Percentiles rank a stretch among this genome's conserved stretches.
Conservation (phyloP, 2,797 vertebrate species). For the Arctocebus calabarensis region DNA sequence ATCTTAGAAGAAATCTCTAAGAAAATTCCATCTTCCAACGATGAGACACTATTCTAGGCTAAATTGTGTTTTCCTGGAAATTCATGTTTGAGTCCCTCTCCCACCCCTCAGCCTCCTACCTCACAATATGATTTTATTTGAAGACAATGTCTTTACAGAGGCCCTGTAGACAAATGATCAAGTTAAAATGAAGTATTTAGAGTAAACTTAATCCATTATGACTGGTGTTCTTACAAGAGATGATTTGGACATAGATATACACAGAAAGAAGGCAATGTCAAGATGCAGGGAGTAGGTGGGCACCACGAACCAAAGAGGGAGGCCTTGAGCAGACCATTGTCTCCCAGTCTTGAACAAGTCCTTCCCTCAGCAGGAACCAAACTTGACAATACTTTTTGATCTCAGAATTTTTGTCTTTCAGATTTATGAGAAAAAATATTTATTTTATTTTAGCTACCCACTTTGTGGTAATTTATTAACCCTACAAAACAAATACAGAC, state of each 20-base stretch:
- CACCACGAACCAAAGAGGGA: background rate
- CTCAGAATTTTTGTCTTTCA: background rate
- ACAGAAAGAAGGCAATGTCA: background rate
- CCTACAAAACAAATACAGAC: background rate
- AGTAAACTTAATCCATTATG: background rate
- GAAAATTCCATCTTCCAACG: background rate
- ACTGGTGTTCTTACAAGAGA: background rate
- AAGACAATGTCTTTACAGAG: background rate
- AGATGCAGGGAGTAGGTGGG: background rate
- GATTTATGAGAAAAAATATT: background rate
- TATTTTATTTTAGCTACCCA: background rate
- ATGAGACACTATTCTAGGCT: background rate
- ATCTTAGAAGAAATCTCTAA: background rate
- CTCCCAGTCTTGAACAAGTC: background rate
- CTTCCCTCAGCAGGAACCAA: background rate
- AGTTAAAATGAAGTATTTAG: background rate
- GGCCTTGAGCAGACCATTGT: background rate
- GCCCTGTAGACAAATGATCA: background rate
- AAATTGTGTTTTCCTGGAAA: background rate
- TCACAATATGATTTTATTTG: background rate
- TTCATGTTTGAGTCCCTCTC: background rate
- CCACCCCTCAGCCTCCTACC: background rate
- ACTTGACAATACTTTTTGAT: background rate
- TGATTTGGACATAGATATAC: background rate
- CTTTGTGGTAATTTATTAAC: background rate